phyloP scores from a whole-genome alignment of 2,888 invertebrate species.

The Pandemis corylana region DNA sequence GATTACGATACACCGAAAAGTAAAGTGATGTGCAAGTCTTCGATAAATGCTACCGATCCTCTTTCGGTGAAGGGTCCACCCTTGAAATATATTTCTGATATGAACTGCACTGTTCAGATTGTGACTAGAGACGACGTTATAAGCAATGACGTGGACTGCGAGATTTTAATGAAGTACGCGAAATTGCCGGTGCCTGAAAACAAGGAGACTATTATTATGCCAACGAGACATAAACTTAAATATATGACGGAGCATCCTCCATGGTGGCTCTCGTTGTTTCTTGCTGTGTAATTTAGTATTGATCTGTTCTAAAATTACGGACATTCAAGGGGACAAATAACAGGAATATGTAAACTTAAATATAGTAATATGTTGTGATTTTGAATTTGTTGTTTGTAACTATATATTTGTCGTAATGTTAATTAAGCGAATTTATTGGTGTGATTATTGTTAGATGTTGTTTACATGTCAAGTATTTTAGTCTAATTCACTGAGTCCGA shows the following conservation, averaged over 20 bases:
- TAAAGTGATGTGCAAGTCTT: constrained; percentile 12
- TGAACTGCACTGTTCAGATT: constrained; percentile 18
- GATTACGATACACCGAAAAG: background rate
- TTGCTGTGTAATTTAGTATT: background rate
- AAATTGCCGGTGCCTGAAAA: constrained; percentile 27
- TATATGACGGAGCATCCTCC: constrained; percentile 5
- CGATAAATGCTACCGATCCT: constrained; percentile 22
- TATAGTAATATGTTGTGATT: background rate
- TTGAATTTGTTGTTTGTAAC: background rate
- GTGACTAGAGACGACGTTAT: constrained; percentile 5
- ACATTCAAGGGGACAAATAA: background rate
- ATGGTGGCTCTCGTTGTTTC: constrained; percentile 8
- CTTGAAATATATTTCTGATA: background rate
- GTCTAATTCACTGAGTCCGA: too few relatives aligned
- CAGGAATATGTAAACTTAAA: too few relatives aligned
- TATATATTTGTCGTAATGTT: background rate
- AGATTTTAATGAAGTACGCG: constrained; percentile 9
- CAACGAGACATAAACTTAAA: constrained; percentile 2
- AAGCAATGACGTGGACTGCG: constrained; percentile 22
- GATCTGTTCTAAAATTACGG: background rate
- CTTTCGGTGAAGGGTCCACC: constrained; percentile 18
- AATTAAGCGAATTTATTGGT: background rate
- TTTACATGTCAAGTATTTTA: background rate
- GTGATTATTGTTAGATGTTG: background rate
- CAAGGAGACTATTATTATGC: constrained; percentile 18